phyloP scores from a whole-genome alignment of 2,113 vertebrate species.

The Protobothrops flavoviridis region DNA sequence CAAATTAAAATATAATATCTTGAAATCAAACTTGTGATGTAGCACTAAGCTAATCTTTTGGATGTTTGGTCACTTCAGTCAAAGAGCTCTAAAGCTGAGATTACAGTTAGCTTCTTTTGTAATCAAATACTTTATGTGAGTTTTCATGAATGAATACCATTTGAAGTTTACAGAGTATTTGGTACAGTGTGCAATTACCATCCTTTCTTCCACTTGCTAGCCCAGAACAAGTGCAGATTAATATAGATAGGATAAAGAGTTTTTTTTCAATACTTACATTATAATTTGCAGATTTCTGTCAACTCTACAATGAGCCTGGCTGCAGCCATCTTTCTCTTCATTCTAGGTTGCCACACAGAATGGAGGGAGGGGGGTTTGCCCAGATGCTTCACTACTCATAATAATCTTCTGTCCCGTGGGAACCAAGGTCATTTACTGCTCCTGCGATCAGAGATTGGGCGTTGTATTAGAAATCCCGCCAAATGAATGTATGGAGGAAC shows the following conservation, averaged over 20 bases:
- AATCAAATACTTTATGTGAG: neutral
- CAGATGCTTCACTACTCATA: too few species aligned
- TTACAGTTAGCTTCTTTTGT: neutral
- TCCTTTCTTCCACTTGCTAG: neutral
- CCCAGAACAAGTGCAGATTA: neutral
- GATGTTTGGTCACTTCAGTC: neutral
- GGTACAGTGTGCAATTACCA: neutral
- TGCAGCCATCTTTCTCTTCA: too few species aligned
- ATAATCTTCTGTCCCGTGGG: too few species aligned
- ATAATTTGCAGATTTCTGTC: neutral
- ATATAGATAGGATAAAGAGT: neutral
- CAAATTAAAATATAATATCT: neutral
- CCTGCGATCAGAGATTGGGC: too few species aligned
- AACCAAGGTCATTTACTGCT: too few species aligned
- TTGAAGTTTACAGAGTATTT: slow-evolving; percentile 8
- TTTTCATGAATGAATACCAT: neutral
- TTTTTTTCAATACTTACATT: neutral
- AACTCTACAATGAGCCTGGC: too few species aligned
- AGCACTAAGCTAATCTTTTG: neutral
- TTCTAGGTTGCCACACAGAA: too few species aligned
- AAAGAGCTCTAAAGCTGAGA: slow-evolving; percentile 1
- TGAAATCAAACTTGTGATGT: neutral
- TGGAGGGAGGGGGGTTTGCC: too few species aligned
- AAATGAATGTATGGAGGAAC: too few species aligned
- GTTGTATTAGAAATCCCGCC: too few species aligned